phyloP scores from a whole-genome alignment of 2,888 invertebrate genomes.

The Glaucopsyche alexis region DNA sequence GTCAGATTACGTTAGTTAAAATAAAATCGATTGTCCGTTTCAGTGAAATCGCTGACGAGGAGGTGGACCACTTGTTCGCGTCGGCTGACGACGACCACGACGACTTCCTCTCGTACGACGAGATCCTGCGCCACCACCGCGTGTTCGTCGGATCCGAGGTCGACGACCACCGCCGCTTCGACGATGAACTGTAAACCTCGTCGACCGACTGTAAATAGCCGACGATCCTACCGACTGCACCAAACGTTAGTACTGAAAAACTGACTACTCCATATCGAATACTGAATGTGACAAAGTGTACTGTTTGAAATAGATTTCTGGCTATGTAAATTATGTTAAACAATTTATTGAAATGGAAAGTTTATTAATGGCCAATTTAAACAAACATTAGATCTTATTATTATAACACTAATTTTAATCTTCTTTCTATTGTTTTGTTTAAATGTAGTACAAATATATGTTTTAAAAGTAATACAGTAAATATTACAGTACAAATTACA shows the following conservation, averaged over 20 bases:
- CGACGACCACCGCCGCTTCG: conserved; percentile 91
- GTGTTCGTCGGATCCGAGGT: conserved; percentile 96
- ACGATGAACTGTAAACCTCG: conserved; percentile 86
- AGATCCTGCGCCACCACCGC: conserved; percentile 91
- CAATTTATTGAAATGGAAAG: too few species aligned
- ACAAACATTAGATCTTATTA: too few species aligned
- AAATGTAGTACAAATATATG: too few species aligned
- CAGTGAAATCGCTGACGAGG: conserved; percentile 92
- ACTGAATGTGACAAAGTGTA: too few species aligned
- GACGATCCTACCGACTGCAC: conserved; percentile 5
- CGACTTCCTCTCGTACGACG: conserved; percentile 86
- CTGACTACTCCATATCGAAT: background rate
- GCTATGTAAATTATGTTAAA: too few species aligned
- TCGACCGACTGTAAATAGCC: background rate
- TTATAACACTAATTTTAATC: too few species aligned
- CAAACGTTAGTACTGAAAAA: background rate
- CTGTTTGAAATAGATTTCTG: too few species aligned
- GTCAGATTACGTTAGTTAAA: too few species aligned
- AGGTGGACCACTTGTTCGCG: conserved; percentile 93
- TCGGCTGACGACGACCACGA: conserved; percentile 93
- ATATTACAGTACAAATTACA: background rate
- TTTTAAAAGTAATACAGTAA: too few species aligned
- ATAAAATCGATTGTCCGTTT: conserved; percentile 38
- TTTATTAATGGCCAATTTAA: too few species aligned
- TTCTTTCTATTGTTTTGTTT: too few species aligned